Evolutionary conservation across 2,113 vertebrate genomes (phyloP).

Genomic region (Actenoides lindsayi): DNA sequence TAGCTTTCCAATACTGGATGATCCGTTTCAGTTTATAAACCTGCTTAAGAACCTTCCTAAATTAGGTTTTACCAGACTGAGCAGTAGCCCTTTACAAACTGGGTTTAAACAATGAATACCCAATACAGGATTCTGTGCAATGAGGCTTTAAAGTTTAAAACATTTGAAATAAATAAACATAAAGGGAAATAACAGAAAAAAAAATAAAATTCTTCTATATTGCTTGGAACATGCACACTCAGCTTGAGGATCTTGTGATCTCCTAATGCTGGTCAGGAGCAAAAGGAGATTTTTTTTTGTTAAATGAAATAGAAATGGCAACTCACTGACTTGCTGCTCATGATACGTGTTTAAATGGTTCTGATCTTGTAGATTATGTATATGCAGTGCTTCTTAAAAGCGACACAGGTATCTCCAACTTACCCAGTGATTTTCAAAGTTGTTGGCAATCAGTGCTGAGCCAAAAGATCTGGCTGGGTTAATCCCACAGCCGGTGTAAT

Average conservation of each 20-base stretch:
- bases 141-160: neutral
- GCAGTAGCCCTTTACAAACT: neutral
- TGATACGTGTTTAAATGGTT: rapidly evolving
- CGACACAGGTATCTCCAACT: constrained; percentile 10
- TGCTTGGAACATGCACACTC: neutral
- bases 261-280: neutral
- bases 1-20: neutral
- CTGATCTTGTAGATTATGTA: neutral
- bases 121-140: neutral
- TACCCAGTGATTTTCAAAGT: constrained; percentile 96
- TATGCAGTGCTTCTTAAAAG: neutral
- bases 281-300: neutral
- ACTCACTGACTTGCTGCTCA: neutral
- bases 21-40: neutral
- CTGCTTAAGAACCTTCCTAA: neutral
- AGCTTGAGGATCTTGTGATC: neutral
- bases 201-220: neutral
- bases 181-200: neutral
- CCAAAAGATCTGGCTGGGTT: constrained; percentile 96
- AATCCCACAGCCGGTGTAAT: constrained; percentile 96
- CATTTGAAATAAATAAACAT: neutral
- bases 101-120: neutral
- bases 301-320: neutral
- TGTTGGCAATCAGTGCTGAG: constrained; percentile 82
- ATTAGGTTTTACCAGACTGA: neutral